Evolutionary conservation across 2,113 vertebrate species (phyloP), one percentile per base, ranked within the genome.

Genomic region (Girardinichthys multiradiatus): DNA sequence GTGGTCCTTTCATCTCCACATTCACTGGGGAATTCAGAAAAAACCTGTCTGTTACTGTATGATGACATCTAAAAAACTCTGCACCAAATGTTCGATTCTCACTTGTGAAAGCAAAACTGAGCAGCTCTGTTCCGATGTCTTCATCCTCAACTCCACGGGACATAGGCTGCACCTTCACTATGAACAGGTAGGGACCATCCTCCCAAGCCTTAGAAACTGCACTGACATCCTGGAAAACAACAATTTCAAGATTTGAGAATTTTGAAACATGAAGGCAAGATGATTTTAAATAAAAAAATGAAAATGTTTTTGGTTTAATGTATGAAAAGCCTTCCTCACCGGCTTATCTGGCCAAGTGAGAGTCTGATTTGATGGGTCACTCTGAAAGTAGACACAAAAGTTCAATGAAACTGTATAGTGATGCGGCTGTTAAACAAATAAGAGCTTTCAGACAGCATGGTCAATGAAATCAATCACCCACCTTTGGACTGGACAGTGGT

Each of bases 101-200:
- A 95, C 94, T 94, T 51, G 85, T 92, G 35, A 95, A 90, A 60
- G 86, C 74, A 30, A 91, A 93, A 69, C 8, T 75, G 42, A 39
- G 63, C 29, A 73, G 72, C 29, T 85, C 80, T 0, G 58, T 31
- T 1, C 35, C 28, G 13, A 45, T 26, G 2, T 89, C 86, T 0
- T 89, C 89, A 0, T 89, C 86, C 0, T 86, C 88, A 0, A 75
- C 28, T 0, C 79, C 77, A 0, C 57, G 89, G 59, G 31, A 27
- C 59, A 80, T 2, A 1, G 86, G 72, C 67, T 88, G 94, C 84
- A 97, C 90, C 51, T 95, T 95, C 37, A 98, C 91, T 70, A 99
- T 97, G 93, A 99, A 98, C 92, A 99, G 92, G 57, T 98, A 98
- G 0, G 97, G 97, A 13, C 97, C 96, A 92, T 97, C 96, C 80